Percentiles rank a stretch among this genome's conserved stretches.
Evolutionary conservation across 2,888 invertebrate species (phyloP).

Genomic region (Cephus runcator): DNA sequence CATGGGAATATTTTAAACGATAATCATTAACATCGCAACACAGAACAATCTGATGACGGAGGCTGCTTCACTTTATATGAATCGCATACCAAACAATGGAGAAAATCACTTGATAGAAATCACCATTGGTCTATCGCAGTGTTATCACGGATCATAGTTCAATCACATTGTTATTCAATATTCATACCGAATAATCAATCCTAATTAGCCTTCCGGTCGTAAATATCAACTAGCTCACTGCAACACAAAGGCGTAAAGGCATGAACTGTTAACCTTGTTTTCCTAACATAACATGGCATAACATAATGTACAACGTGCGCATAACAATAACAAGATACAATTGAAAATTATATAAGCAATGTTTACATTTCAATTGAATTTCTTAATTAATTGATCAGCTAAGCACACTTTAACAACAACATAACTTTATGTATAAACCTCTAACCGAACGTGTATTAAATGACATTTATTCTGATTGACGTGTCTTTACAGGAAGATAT

Average conservation of each 20-base stretch:
- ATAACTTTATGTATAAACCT: too few species aligned
- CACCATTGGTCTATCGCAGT: background rate
- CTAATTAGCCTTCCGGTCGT: background rate
- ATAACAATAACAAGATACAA: background rate
- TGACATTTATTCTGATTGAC: too few species aligned
- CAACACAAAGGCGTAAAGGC: background rate
- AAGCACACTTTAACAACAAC: background rate
- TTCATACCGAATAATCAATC: background rate
- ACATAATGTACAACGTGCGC: background rate
- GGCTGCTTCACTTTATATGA: background rate
- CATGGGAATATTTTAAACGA: background rate
- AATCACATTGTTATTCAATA: slow-evolving; percentile 7
- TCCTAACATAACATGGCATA: background rate
- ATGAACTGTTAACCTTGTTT: background rate
- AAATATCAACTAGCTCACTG: background rate
- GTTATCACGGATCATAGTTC: background rate
- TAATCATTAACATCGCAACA: background rate
- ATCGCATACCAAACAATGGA: background rate
- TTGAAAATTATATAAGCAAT: background rate
- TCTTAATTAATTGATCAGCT: background rate
- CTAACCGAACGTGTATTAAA: too few species aligned
- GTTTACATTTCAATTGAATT: background rate
- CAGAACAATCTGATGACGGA: background rate
- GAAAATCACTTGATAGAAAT: background rate
- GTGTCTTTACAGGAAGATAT: too few species aligned